phyloP scores from a whole-genome alignment of 2,888 invertebrate genomes.

The Helicoverpa assulta region DNA sequence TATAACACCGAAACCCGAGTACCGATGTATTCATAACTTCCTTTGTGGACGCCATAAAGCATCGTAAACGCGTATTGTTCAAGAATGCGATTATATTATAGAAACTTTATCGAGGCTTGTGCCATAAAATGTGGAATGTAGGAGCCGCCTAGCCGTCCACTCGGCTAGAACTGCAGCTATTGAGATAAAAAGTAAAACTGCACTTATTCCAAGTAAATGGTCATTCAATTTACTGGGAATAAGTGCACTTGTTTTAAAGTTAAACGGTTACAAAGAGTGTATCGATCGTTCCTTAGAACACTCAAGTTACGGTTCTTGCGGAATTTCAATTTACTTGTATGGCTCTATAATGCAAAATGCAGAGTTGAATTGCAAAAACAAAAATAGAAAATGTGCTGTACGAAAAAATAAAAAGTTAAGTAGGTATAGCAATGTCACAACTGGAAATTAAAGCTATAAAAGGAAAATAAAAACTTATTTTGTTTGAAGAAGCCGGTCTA shows the following conservation, averaged over 20 bases:
- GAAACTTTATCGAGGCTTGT: conserved; percentile 67
- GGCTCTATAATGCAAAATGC: background rate
- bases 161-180: conserved; percentile 43
- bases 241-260: conserved; percentile 59
- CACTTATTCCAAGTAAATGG: conserved; percentile 56
- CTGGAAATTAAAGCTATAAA: background rate
- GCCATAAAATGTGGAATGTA: conserved; percentile 68
- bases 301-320: conserved; percentile 23
- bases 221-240: conserved; percentile 58
- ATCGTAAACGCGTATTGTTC: conserved; percentile 79
- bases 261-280: conserved; percentile 36
- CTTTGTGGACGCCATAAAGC: conserved; percentile 72
- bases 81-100: conserved; percentile 75
- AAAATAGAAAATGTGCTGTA: background rate
- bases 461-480: background rate
- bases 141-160: conserved; percentile 49
- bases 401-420: no score
- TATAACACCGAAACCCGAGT: conserved; percentile 71
- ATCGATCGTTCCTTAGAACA: conserved; percentile 36
- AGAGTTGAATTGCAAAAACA: background rate
- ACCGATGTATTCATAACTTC: conserved; percentile 79
- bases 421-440: no score
- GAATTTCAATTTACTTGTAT: conserved; percentile 3
- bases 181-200: conserved; percentile 63
- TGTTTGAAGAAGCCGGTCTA: background rate